Evolutionary conservation across 2,888 invertebrate species (phyloP).

Genomic region (Pandemis corylana): DNA sequence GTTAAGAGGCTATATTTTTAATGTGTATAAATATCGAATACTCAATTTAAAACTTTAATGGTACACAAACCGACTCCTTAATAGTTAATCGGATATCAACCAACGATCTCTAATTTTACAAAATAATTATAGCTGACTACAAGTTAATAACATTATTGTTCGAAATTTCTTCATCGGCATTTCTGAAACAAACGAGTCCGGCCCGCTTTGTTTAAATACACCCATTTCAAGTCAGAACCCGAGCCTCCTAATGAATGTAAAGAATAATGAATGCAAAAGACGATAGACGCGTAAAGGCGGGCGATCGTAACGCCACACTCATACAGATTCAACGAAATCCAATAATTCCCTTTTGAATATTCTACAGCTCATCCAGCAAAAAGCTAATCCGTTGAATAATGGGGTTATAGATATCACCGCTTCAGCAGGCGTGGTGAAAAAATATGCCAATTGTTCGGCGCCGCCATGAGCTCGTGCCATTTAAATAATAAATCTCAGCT

Average conservation of each 20-base stretch:
- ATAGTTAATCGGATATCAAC: too few relatives aligned
- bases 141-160: too few relatives aligned
- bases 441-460: slow-evolving; percentile 75
- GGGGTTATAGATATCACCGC: slow-evolving; percentile 79
- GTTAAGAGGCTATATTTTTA: too few relatives aligned
- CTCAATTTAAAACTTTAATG: too few relatives aligned
- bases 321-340: slow-evolving; percentile 70
- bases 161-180: too few relatives aligned
- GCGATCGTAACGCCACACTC: slow-evolving; percentile 40
- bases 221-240: background rate
- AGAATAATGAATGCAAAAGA: slow-evolving; percentile 37
- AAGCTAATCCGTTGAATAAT: slow-evolving; percentile 83
- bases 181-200: background rate
- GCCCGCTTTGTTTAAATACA: background rate
- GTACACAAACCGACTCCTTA: too few relatives aligned
- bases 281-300: slow-evolving; percentile 37
- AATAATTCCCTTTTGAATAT: slow-evolving; percentile 82
- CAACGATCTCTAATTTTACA: background rate
- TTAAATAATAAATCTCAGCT: slow-evolving; percentile 64
- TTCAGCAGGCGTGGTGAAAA: slow-evolving; percentile 73
- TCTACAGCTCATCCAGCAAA: slow-evolving; percentile 77
- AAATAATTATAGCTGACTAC: too few relatives aligned
- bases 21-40: too few relatives aligned
- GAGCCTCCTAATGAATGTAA: slow-evolving; percentile 32
- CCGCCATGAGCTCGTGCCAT: slow-evolving; percentile 59